phyloP scores from a whole-genome alignment of 2,113 vertebrate genomes.

The Cololabis saira region DNA sequence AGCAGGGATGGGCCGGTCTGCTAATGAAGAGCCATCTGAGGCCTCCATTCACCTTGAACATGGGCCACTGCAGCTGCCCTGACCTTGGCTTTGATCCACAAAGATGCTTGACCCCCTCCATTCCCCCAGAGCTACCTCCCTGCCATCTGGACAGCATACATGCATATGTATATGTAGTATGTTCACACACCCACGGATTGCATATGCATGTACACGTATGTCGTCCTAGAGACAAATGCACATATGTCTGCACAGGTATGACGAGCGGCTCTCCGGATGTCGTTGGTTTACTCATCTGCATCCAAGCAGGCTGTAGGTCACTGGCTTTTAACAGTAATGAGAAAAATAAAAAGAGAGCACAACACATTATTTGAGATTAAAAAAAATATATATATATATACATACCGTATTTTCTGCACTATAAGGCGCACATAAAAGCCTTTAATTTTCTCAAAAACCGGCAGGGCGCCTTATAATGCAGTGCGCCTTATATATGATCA shows the following conservation, averaged over 20 bases:
- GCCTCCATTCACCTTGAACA: constrained; percentile 84
- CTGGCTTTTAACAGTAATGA: constrained; percentile 30
- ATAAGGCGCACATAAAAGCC: too few species aligned
- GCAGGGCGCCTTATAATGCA: too few species aligned
- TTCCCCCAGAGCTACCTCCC: constrained; percentile 69
- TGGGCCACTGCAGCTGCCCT: constrained; percentile 82
- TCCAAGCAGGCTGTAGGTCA: constrained; percentile 28
- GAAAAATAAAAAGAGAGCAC: constrained; percentile 28
- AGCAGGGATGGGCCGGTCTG: constrained; percentile 74
- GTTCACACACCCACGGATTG: constrained; percentile 51
- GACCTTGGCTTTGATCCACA: constrained; percentile 87
- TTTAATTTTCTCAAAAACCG: too few species aligned
- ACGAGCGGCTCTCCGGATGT: not conserved
- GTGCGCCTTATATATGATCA: too few species aligned
- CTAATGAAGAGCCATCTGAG: constrained; percentile 85
- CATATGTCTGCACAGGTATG: constrained; percentile 43
- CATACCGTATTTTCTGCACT: too few species aligned
- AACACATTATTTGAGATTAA: constrained; percentile 37
- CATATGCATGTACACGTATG: constrained; percentile 62
- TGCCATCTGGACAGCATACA: constrained; percentile 80
- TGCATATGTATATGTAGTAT: constrained; percentile 71
- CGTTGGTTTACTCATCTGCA: not conserved
- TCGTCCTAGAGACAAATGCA: constrained; percentile 31
- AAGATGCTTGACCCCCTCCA: constrained; percentile 80
- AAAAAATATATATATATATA: too few species aligned